Evolutionary conservation across 1,140 invertebrate species (phyloP).

Genomic region (Solen grandis): DNA sequence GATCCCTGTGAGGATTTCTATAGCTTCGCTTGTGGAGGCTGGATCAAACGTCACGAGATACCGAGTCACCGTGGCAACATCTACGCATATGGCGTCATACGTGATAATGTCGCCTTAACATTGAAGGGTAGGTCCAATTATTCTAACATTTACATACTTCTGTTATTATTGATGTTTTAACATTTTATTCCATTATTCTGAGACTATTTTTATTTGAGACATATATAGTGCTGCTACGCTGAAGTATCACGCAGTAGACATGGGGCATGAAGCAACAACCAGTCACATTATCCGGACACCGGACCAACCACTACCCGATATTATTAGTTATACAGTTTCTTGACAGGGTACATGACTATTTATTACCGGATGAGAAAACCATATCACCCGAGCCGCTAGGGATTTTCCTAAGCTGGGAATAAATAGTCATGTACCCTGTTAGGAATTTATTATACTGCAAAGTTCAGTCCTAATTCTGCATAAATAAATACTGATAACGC

Average conservation of each 20-base stretch:
- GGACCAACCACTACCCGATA: background rate
- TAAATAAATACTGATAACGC: no score
- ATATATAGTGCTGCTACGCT: no score
- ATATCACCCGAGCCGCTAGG: no score
- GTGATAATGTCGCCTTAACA: slow-evolving; percentile 69
- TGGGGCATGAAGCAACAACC: background rate
- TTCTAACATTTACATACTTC: no score
- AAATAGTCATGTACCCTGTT: no score
- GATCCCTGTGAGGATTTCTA: slow-evolving; percentile 82
- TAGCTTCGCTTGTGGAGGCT: slow-evolving; percentile 90
- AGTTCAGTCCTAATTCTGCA: no score
- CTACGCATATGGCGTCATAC: slow-evolving; percentile 63
- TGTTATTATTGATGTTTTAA: background rate
- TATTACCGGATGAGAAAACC: no score
- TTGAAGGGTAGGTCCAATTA: slow-evolving; percentile 69
- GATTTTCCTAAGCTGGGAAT: no score
- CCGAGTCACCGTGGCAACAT: slow-evolving; percentile 68
- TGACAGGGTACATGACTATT: no score
- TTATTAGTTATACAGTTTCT: background rate
- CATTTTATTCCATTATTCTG: background rate
- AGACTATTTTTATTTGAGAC: background rate
- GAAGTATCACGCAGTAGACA: no score
- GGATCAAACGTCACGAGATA: slow-evolving; percentile 68
- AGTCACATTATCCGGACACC: no score
- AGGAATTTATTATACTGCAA: no score